Base-by-base conservation (phyloP, 2,888 invertebrate genomes). In the Stomorhina lunata region DNA sequence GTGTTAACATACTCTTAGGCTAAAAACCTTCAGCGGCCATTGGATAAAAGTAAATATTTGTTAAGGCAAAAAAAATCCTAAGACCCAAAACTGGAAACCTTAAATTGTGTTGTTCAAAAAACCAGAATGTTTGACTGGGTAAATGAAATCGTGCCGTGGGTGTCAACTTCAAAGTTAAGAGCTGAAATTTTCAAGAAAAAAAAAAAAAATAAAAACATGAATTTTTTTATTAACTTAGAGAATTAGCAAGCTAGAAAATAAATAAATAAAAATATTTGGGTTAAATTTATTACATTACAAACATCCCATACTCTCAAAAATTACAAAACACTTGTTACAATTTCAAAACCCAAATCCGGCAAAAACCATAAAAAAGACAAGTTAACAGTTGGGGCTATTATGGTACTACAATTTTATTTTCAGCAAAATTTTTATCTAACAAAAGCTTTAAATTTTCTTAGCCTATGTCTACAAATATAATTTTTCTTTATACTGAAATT, bases 101-200 rank as follows among this genome's bases (percentile, higher is more conserved):
- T 55, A 77, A 81, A 72, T 63, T 73, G 72, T 68, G 32, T 45
- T 77, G 66, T 61, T 57, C n/a, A 20, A 37, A 73, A 20, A 57
- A 25, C 55, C 63, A 48, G 20, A 61, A 63, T 63, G 10, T 32
- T 43, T 53, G 9, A 20, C 29, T 61, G 37, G 63, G 17, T 17
- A 45, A 57, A 78, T 55, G 69, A 73, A 75, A 59, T 75, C 75
- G 78, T 75, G 73, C 69, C 57, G 78, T 82, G 78, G 82, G 82
- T 82, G 82, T 82, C 82, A 82, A 71, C 59, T 79, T 32, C 27
- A 65, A 75, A 61, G 29, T 27, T 20, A 61, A 68, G 53, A 78
- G 34, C 22, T 25, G 63, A 50, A 48, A 29, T 34, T 29, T 20
- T 4, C n/a, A 2, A 37, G 25, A 25, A 37, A 0, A 77, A 45